Evolutionary conservation across 1,140 invertebrate species (phyloP), one percentile per base, ranked within the genome.

Genomic region (Pseudomyrmex pallidus): DNA sequence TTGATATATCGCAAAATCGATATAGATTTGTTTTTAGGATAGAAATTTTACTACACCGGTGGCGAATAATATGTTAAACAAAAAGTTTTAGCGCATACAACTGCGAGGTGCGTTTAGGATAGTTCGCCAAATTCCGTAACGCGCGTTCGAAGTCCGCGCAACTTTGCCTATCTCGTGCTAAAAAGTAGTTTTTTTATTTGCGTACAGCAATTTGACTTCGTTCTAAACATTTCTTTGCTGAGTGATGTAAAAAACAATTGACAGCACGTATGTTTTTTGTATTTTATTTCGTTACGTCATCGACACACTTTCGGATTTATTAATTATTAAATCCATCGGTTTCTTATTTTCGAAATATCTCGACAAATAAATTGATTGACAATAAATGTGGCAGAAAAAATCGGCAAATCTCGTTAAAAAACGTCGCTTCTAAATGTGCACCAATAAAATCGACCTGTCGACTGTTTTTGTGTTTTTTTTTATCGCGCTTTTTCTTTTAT

Each of bases 111-210:
- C 59, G 73, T 74, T 74, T 50, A 74, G 59, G 7, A 46, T 25
- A 25, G 20, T 20, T 15, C 59, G 44, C 7, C 22, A 74, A 74
- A 74, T 74, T 74, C 22, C 22, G 46, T 63, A 59, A 74, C 44
- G 50, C 22, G 73, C 73, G 62, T 62, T 25, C 35, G 22, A 74
- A 74, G 35, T 13, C 25, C 22, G 35, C 22, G 35, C 22, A 10
- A 46, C 17, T 74, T 25, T 8, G 5, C 5, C 9, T 20, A n/a
- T 50, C 9, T 17, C 15, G 50, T 10, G 3, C 17, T 17, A 56
- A 68, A 35, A 12, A 44, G 0, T 17, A 20, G 48, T 17, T 48
- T 63, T 22, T 48, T 62, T 20, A n/a, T 20, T 74, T 74, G 25
- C 15, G 63, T 10, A 4, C 59, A 10, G 13, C 44, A 62, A 35